These are phyloP conservation scores for Gastracanthus pulcherrimus DNA, from an alignment of 2,888 invertebrate genomes.

Conservation along the genomic window DNA sequence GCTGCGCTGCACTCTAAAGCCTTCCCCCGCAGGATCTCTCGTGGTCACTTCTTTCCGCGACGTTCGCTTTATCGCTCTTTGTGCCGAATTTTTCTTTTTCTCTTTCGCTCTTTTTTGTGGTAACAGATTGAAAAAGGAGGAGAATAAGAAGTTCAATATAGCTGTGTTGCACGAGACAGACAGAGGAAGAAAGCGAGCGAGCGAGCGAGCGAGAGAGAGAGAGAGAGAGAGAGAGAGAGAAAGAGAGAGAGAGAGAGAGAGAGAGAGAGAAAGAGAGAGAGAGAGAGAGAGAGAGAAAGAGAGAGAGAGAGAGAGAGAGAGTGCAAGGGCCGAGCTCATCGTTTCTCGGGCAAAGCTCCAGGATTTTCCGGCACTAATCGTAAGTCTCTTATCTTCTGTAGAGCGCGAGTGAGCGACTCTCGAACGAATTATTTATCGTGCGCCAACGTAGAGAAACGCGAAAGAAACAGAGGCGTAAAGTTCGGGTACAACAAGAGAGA, in stretches of 20 bases:
- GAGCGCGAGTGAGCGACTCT: not conserved
- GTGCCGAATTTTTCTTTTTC: not conserved
- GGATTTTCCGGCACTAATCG: slow-evolving; percentile 45
- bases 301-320: too few relatives aligned
- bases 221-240: too few relatives aligned
- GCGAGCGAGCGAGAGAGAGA: too few relatives aligned
- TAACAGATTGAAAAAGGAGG: not conserved
- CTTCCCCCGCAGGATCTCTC: not conserved
- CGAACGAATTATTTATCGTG: slow-evolving; percentile 42
- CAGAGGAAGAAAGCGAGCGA: too few relatives aligned
- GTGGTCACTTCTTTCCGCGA: slow-evolving; percentile 17
- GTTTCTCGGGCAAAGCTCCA: slow-evolving; percentile 42
- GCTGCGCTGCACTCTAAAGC: not conserved
- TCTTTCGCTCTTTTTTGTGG: not conserved
- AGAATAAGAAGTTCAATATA: not conserved
- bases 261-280: too few relatives aligned
- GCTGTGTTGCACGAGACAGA: too few relatives aligned
- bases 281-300: too few relatives aligned
- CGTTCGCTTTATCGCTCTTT: slow-evolving; percentile 18
- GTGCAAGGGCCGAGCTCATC: slow-evolving; percentile 2
- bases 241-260: too few relatives aligned
- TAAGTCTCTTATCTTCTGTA: slow-evolving; percentile 42
- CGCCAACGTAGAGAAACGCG: not conserved
- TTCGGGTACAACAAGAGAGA: not conserved
- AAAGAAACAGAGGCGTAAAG: slow-evolving; percentile 11